Conservation (phyloP, 2,797 vertebrate species). For the Pantherophis vulpinus region DNA sequence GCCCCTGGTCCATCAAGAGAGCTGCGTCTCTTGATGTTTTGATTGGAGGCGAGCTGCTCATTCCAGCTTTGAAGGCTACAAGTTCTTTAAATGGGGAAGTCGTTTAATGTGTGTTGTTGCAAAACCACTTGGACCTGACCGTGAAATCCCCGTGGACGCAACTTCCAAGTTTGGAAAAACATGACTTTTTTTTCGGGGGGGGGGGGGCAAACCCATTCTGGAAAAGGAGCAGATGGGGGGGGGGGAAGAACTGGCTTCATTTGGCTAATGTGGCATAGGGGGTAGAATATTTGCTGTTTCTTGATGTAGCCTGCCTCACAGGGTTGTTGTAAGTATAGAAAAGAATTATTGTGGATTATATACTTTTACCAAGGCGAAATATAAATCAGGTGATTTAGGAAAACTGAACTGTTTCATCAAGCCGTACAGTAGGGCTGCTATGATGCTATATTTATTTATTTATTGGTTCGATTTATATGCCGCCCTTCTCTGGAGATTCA, state of each 20-base stretch:
- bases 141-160: not conserved
- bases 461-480: too few species aligned
- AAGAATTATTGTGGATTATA: not conserved
- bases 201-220: too few species aligned
- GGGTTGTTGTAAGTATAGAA: not conserved
- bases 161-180: not conserved
- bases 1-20: too few species aligned
- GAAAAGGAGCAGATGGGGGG: too few species aligned
- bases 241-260: fast-evolving
- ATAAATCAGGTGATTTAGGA: not conserved
- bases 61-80: not conserved
- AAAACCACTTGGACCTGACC: not conserved
- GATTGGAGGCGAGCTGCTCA: not conserved
- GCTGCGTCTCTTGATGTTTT: not conserved
- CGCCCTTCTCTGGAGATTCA: too few species aligned
- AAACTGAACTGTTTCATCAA: not conserved
- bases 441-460: not conserved
- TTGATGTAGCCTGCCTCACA: not conserved
- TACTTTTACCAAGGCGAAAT: not conserved
- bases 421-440: not conserved
- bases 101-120: not conserved
- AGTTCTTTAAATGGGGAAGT: not conserved
- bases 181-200: not conserved
- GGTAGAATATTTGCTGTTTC: not conserved
- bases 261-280: not conserved